These are phyloP conservation scores for Macquaria australasica DNA, from an alignment of 2,113 vertebrate species.

Conservation along the genomic window DNA sequence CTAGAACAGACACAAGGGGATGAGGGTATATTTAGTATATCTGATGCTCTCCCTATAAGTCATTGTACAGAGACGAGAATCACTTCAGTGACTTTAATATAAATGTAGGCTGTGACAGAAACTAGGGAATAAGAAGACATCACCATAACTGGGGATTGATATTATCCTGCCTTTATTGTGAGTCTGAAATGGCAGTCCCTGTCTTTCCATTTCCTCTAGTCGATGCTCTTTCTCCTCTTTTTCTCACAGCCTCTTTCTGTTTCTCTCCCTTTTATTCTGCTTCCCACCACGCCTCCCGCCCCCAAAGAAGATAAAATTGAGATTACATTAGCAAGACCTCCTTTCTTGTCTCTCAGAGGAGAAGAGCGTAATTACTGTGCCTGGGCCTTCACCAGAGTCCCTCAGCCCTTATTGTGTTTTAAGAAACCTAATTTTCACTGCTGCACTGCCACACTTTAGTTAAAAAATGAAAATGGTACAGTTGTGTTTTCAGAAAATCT, in stretches of 20 bases:
- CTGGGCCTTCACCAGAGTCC: conserved; percentile 56
- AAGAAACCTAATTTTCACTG: conserved; percentile 62
- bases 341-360: conserved; percentile 67
- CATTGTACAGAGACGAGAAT: conserved; percentile 46
- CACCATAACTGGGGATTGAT: conserved; percentile 55
- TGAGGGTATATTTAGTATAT: conserved; percentile 58
- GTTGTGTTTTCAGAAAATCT: conserved; percentile 36
- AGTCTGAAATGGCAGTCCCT: conserved; percentile 50
- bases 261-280: conserved; percentile 52
- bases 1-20: conserved; percentile 30
- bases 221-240: conserved; percentile 40
- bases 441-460: conserved; percentile 17
- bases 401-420: conserved; percentile 60
- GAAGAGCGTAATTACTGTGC: conserved; percentile 69
- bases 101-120: conserved; percentile 56
- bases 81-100: conserved; percentile 57
- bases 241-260: conserved; percentile 17
- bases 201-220: conserved; percentile 42
- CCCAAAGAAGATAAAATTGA: conserved; percentile 45
- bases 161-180: conserved; percentile 55
- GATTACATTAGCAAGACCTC: conserved; percentile 68
- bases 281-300: conserved; percentile 28
- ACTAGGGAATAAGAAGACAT: conserved; percentile 60
- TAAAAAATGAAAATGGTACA: conserved; percentile 49
- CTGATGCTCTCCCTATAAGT: conserved; percentile 56